Evolutionary conservation across 2,888 invertebrate genomes (phyloP), one percentile per base, ranked within the genome.

Genomic region (Empis stercorea): DNA sequence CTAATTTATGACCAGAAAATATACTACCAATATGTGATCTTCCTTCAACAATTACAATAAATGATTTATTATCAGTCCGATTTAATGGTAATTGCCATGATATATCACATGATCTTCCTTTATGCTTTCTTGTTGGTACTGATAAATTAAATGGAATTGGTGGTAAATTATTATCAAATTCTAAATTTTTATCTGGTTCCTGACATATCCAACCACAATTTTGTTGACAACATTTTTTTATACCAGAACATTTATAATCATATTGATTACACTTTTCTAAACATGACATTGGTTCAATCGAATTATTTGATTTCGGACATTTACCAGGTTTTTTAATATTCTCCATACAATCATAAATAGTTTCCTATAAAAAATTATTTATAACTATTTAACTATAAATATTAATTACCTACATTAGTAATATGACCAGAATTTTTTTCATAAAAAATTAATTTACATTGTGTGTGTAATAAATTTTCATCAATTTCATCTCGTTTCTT

Each of bases 171-270:
- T 59, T 52, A 59, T 67, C 61, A 47, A 65, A 60, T 10, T 59
- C 55, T 32, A 63, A 51, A 27, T 40, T 13, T n/a, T n/a, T 34
- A 14, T 40, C 57, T 0, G 84, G 78, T 30, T 76, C 73, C 59
- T 79, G 79, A 61, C 85, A 86, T 17, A 80, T 76, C 16, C 78
- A 71, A 1, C 84, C 84, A 56, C 85, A 85, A 20, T 72, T 77
- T 34, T 71, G 72, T 23, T 66, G 66, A 57, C 85, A 86, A 62
- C 85, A 86, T 53, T 83, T 77, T 49, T 78, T 74, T 2, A 77
- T 74, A 51, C 78, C 81, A 10, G 78, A 75, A 60, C 85, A 86
- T 56, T 84, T 79, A 0, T 76, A 74, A 59, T 86, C 85, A 15
- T 61, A 60, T 40, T 56, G 58, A 30, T 40, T 20, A 40, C 40